Evolutionary conservation across 2,797 vertebrate genomes (phyloP), one percentile per base, ranked within the genome.

Genomic region (Thripadectes ignobilis): DNA sequence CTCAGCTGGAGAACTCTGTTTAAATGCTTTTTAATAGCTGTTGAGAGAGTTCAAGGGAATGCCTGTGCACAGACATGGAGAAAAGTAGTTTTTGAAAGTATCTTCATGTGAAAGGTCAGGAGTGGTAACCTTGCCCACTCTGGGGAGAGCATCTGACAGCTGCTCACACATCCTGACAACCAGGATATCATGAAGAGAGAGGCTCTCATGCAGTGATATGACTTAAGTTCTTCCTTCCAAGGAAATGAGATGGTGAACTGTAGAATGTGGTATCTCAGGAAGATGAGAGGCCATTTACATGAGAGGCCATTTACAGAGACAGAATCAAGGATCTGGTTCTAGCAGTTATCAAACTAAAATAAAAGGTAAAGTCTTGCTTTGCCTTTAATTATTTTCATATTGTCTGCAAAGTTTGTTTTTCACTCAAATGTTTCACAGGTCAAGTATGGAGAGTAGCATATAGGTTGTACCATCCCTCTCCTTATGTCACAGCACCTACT

Each of bases 1-100:
- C 85, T 88, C 91, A 88, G 66, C 69, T 88, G 62, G 72, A 92
- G 73, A 90, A 92, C 62, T 78, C 77, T 41, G 22, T 91, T 91
- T 88, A 93, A 80, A 52, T 43, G 46, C 34, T 46, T 78, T 89
- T 85, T 58, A 72, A 90, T 55, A 71, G 29, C 57, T 62, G 23
- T 68, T 71, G 41, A 61, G 75, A 74, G 57, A 61, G 61, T 80
- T 85, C 58, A 39, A 83, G 36, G 62, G 66, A 66, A 80, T 62
- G 41, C 38, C 49, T 2, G 7, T 29, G 55, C 36, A 52, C 36
- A 59, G 27, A 68, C 29, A 41, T 9, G 41, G 32, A 85, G 41
- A 51, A 92, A 75, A 38, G 4, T 21, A 24, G 49, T 36, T 68
- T 72, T 71, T 58, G 49, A 62, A 95, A 86, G 43, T 12, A 85